Conservation (phyloP, 2,888 invertebrate genomes). For the Hipparchia semele region DNA sequence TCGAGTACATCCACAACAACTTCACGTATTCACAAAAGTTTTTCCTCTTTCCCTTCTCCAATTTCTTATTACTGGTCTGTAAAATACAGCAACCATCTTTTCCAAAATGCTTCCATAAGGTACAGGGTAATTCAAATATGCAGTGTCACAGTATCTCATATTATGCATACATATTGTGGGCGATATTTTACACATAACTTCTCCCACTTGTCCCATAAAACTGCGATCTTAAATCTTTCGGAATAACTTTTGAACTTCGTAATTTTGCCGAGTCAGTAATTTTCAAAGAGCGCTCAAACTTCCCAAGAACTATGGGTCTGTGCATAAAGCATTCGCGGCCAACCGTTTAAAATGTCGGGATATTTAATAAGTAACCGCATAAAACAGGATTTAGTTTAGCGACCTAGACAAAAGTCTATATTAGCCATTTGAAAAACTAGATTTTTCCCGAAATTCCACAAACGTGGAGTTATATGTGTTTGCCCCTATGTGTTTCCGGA, state of each 20-base stretch:
- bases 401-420: background rate
- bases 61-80: too few relatives aligned
- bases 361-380: conserved; percentile 18
- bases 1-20: too few relatives aligned
- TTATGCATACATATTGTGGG: background rate
- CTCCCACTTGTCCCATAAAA: conserved; percentile 7
- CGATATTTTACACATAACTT: conserved; percentile 9
- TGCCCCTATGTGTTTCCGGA: too few relatives aligned
- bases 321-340: conserved; percentile 21
- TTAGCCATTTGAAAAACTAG: too few relatives aligned
- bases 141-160: background rate
- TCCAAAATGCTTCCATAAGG: background rate
- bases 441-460: too few relatives aligned
- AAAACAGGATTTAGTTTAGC: background rate
- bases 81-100: too few relatives aligned
- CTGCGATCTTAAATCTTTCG: conserved; percentile 20
- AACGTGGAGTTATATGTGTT: too few relatives aligned
- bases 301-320: conserved; percentile 19
- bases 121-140: background rate
- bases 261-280: conserved; percentile 19
- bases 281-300: conserved; percentile 17
- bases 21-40: too few relatives aligned
- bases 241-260: conserved; percentile 17
- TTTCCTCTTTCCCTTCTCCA: too few relatives aligned
- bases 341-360: conserved; percentile 14